A percentile compares a stretch with the other conserved stretches of the same genome.
Conservation (phyloP, 2,888 invertebrate genomes). For the Xanthorhoe spadicearia region DNA sequence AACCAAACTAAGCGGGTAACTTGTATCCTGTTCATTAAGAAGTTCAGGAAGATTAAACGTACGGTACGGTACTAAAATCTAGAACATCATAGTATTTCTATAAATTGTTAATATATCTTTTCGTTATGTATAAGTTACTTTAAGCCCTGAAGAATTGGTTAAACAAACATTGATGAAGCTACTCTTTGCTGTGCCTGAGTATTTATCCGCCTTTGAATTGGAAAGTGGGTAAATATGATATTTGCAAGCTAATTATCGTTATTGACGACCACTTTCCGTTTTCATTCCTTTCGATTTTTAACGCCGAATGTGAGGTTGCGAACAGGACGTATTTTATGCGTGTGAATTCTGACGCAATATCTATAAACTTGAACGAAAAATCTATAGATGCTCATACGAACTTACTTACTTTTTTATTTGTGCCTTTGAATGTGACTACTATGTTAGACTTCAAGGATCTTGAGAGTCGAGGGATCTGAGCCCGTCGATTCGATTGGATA, state of each 20-base stretch:
- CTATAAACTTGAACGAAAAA: too few relatives aligned
- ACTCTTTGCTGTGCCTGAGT: not conserved
- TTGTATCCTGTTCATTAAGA: too few relatives aligned
- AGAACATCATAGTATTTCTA: too few relatives aligned
- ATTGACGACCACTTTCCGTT: constrained; percentile 70
- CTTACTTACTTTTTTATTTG: too few relatives aligned
- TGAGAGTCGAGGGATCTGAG: not conserved
- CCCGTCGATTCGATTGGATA: too few relatives aligned
- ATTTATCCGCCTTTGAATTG: constrained; percentile 53
- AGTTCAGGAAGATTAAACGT: too few relatives aligned
- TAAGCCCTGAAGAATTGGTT: not conserved
- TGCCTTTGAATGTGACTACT: too few relatives aligned
- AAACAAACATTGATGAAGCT: not conserved
- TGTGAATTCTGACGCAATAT: not conserved
- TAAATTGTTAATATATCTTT: too few relatives aligned
- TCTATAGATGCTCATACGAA: too few relatives aligned
- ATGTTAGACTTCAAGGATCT: not conserved
- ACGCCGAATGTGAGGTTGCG: constrained; percentile 20
- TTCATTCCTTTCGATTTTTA: constrained; percentile 56
- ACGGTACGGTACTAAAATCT: too few relatives aligned
- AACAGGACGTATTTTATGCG: not conserved
- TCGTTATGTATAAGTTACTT: too few relatives aligned
- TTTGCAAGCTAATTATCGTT: constrained; percentile 66
- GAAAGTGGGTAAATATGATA: constrained; percentile 65
- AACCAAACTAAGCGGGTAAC: too few relatives aligned